Evolutionary conservation across 2,888 invertebrate genomes (phyloP), one percentile per base, ranked within the genome.

Genomic region (Drosophila sordidula): DNA sequence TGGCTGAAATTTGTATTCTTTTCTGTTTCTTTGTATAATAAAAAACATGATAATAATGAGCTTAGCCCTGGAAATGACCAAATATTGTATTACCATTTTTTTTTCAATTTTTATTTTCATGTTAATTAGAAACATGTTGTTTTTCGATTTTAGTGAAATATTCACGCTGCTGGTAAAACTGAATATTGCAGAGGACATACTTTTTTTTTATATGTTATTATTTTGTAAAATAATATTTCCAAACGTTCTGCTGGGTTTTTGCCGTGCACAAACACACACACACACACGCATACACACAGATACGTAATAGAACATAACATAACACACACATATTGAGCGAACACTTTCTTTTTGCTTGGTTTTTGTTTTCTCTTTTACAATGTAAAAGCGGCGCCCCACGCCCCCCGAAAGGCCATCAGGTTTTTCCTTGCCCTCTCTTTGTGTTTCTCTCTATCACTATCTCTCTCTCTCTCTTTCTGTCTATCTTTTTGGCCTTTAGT

Each of bases 401-500:
- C 49, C 45, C 16, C 18, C 34, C 16, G 34, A 34, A 34, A 18
- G 62, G 52, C 55, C 67, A 58, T 25, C 69, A 65, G 62, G 71
- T 58, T 66, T 52, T 36, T 50, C 39, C 46, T 59, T 56, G 58
- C 29, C 64, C 54, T 55, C 58, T 45, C 50, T 49, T 52, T 44
- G 16, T 57, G 16, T 34, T 41, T 32, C 39, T 49, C 14, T 38
- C 12, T 42, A n/a, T 44, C 11, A 45, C 5, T 55, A 46, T 34
- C 29, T 50, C 44, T 66, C 47, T 49, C 57, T 59, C 25, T 62
- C 41, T 39, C 51, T 56, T 54, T 42, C 42, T 72, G 69, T 76
- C 72, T 75, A 61, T 75, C 64, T 61, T 85, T 69, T 81, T 78
- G 84, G 80, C 85, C 87, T 76, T 80, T 80, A 78, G 80, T 87